Evolutionary conservation across 2,113 vertebrate species (phyloP), one percentile per base, ranked within the genome.

Genomic region (Solenodon paradoxus): DNA sequence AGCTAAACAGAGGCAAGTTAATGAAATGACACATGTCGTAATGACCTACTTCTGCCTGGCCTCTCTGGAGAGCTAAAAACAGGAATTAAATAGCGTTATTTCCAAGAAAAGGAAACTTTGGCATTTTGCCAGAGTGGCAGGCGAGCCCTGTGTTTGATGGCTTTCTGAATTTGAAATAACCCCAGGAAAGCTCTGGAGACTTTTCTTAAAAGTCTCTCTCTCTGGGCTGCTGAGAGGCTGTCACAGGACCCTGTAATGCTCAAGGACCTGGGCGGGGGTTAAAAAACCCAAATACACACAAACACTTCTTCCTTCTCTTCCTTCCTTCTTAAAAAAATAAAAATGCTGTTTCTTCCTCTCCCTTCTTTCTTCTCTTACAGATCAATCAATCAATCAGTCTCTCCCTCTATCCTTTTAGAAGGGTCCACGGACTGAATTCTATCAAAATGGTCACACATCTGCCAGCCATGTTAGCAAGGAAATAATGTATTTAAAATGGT

Each of bases 1-100:
- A 92, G 61, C 51, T 53, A 51, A 2, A n/a, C 0, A 68, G 69
- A 71, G 0, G 12, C 13, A 17, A 16, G 51, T 13, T 69, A 59
- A 42, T 0, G 6, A 51, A 63, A 3, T 6, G 57, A 87, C 24
- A 22, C 0, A 22, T 1, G 2, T 7, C 0, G 1, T 17, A 51
- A 24, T 55, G 30, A 71, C 30, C 64, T 30, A 26, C 45, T 83
- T 85, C 53, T 38, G 8, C 72, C 83, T 90, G 61, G 38, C 19
- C 26, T 88, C 45, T 69, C 5, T 3, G 30, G 20, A 96, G 75
- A 97, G 35, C 49, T n/a, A 28, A 85, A 38, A 38, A 19, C 17
- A 9, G 49, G 19, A 72, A 38, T 51, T 66, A 47, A 78, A 42
- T 22, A 30, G 5, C 28, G 51, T 9, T 5, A 12, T 77, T 51